These are phyloP conservation scores for Archaeoteleia sp. DNA, from an alignment of 2,888 invertebrate genomes.

Conservation along the genomic window DNA sequence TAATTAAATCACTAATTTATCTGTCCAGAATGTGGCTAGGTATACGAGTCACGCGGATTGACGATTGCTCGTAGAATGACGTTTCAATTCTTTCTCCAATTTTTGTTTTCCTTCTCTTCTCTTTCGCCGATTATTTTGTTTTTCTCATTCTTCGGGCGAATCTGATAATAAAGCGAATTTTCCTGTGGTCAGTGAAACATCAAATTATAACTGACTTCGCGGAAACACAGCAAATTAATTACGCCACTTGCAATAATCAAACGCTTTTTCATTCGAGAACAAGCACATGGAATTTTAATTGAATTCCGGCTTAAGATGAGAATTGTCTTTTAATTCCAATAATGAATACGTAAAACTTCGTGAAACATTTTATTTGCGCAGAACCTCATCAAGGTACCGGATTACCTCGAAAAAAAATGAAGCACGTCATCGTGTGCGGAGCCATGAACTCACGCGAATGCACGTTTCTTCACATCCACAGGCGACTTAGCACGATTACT, in stretches of 20 bases:
- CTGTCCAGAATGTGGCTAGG: constrained; percentile 67
- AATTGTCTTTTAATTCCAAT: no score
- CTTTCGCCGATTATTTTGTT: constrained; percentile 35
- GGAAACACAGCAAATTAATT: constrained; percentile 39
- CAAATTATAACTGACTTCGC: constrained; percentile 41
- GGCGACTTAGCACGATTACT: constrained; percentile 12
- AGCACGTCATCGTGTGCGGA: no score
- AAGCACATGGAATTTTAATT: neutral
- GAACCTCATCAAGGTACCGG: no score
- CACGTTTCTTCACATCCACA: neutral
- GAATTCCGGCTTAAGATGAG: neutral
- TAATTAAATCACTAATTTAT: constrained; percentile 75
- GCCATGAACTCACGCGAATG: no score
- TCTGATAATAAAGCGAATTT: constrained; percentile 39
- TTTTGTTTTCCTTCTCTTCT: constrained; percentile 33
- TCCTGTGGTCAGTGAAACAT: constrained; percentile 35
- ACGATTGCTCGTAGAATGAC: constrained; percentile 67
- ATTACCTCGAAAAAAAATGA: no score
- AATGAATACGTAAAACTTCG: no score
- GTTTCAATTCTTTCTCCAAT: constrained; percentile 65
- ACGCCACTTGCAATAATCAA: constrained; percentile 29
- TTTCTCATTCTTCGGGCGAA: constrained; percentile 24
- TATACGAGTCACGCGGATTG: constrained; percentile 58
- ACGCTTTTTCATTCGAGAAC: constrained; percentile 12
- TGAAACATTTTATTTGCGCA: no score